phyloP scores from a whole-genome alignment of 1,140 invertebrate genomes.

The Octopus bimaculoides region DNA sequence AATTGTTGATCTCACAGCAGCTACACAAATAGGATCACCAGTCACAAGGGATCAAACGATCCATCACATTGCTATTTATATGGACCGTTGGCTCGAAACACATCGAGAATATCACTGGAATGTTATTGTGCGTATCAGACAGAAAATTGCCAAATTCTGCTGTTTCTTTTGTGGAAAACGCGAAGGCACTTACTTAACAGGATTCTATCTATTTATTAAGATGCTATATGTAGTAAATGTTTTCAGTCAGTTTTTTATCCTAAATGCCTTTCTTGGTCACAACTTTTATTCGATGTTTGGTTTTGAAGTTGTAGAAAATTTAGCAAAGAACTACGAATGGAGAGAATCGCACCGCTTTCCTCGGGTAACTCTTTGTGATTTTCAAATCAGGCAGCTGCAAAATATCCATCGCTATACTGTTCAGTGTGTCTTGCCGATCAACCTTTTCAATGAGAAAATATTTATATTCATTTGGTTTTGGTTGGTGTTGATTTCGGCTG shows the following conservation, averaged over 20 bases:
- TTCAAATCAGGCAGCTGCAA: constrained; percentile 57
- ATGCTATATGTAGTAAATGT: constrained; percentile 59
- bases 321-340: constrained; percentile 56
- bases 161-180: constrained; percentile 56
- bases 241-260: constrained; percentile 59
- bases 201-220: constrained; percentile 60
- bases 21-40: constrained; percentile 40
- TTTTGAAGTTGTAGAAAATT: constrained; percentile 54
- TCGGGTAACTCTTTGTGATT: constrained; percentile 61
- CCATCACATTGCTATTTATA: constrained; percentile 40
- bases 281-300: constrained; percentile 59
- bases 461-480: constrained; percentile 57
- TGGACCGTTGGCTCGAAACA: constrained; percentile 49
- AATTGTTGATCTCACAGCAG: constrained; percentile 43
- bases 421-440: constrained; percentile 62
- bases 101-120: constrained; percentile 48
- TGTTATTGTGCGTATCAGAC: constrained; percentile 39
- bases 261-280: constrained; percentile 59
- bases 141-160: constrained; percentile 40
- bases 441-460: constrained; percentile 64
- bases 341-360: constrained; percentile 48
- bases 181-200: constrained; percentile 58
- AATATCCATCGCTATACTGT: constrained; percentile 53
- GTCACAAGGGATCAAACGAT: constrained; percentile 44
- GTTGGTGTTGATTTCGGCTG: constrained; percentile 47